phyloP scores from a whole-genome alignment of 1,140 invertebrate species.

The Stegodyphus mimosarum region DNA sequence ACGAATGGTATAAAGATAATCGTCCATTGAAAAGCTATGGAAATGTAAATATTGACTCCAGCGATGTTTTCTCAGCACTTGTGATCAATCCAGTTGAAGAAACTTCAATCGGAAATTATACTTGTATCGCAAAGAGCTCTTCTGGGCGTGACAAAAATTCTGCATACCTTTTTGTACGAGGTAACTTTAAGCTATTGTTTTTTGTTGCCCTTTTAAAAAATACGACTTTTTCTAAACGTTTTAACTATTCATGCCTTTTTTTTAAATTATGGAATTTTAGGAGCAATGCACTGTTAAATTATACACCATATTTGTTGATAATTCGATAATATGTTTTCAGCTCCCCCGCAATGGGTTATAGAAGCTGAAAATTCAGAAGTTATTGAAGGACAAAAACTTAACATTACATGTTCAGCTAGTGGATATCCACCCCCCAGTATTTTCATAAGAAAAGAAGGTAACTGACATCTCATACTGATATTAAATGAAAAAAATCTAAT shows the following conservation, averaged over 20 bases:
- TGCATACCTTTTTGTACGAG: constrained; percentile 50
- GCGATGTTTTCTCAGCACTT: background rate
- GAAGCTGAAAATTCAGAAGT: background rate
- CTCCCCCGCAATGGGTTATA: constrained; percentile 1
- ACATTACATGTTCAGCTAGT: background rate
- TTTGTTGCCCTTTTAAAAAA: too few relatives aligned
- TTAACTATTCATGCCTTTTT: too few relatives aligned
- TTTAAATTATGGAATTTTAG: too few relatives aligned
- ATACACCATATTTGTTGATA: too few relatives aligned
- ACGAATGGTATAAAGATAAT: constrained; percentile 22
- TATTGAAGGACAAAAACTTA: background rate
- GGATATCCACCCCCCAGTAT: background rate
- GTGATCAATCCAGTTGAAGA: background rate
- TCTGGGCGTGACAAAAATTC: constrained; percentile 60
- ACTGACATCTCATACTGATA: background rate
- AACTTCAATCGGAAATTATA: constrained; percentile 61
- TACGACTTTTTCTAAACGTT: too few relatives aligned
- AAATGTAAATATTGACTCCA: background rate
- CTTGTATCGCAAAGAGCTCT: constrained; percentile 63
- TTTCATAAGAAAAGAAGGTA: background rate
- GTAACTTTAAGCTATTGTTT: constrained; percentile 14
- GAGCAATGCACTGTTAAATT: too few relatives aligned
- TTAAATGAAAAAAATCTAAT: too few relatives aligned
- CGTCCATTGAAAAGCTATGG: background rate
- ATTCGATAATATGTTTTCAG: background rate